Evolutionary conservation across 2,797 vertebrate species (phyloP).

Genomic region (Pempheris klunzingeri): DNA sequence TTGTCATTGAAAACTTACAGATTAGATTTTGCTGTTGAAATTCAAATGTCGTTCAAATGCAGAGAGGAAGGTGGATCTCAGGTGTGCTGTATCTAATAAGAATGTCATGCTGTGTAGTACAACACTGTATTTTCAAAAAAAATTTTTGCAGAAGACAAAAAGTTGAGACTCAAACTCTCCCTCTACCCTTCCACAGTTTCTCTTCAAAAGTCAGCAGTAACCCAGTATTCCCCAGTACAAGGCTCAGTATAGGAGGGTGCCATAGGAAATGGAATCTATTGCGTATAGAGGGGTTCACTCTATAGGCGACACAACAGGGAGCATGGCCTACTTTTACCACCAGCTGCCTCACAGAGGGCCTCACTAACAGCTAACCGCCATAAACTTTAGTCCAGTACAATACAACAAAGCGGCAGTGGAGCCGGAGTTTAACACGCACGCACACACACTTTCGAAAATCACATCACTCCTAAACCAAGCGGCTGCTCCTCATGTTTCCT

Average conservation of each 20-base stretch:
- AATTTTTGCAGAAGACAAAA: conserved; percentile 19
- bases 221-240: conserved; percentile 14
- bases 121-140: conserved; percentile 26
- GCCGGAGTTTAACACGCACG: conserved; percentile 35
- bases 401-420: conserved; percentile 58
- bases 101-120: conserved; percentile 9
- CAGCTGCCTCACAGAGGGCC: conserved; percentile 73
- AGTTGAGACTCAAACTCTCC: background rate
- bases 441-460: conserved; percentile 19
- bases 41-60: background rate
- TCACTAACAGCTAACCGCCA: conserved; percentile 62
- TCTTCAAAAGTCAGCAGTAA: conserved; percentile 51
- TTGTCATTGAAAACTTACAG: background rate
- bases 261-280: conserved; percentile 54
- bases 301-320: conserved; percentile 68
- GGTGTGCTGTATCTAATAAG: conserved; percentile 1
- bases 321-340: conserved; percentile 75
- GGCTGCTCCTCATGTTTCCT: conserved; percentile 7
- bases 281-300: conserved; percentile 44
- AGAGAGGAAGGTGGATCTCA: conserved; percentile 3
- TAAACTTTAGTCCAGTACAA: conserved; percentile 57
- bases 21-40: background rate
- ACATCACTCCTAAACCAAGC: conserved; percentile 12
- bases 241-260: conserved; percentile 42
- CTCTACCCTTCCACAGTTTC: conserved; percentile 28